Conservation (phyloP, 2,888 invertebrate species). For the Chrysodeixis includens region DNA sequence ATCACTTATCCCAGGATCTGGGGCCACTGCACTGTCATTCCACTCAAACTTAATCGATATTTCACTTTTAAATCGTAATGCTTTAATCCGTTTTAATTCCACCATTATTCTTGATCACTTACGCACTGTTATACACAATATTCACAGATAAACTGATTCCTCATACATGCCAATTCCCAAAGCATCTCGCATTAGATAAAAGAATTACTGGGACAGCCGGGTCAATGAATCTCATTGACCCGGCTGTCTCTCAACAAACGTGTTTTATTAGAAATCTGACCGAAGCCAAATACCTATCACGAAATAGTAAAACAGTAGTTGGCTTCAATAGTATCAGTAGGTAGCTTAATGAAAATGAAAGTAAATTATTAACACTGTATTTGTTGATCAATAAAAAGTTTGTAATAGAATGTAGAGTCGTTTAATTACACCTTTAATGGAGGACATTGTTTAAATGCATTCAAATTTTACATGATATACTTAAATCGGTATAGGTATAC, state of each 20-base stretch:
- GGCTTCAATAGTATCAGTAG: background rate
- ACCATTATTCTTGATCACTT: background rate
- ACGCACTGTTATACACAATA: constrained; percentile 6
- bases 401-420: no score
- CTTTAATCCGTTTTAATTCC: background rate
- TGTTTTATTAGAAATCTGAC: constrained; percentile 45
- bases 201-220: constrained; percentile 15
- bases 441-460: no score
- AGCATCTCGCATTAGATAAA: constrained; percentile 28
- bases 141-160: background rate
- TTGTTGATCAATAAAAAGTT: background rate
- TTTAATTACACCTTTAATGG: no score
- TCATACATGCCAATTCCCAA: constrained; percentile 28
- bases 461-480: no score
- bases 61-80: background rate
- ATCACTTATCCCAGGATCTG: background rate
- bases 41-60: background rate
- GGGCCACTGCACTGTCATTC: background rate
- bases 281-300: constrained; percentile 23
- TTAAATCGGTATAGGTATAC: no score
- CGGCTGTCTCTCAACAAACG: no score
- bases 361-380: background rate
- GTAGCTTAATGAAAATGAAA: background rate
- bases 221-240: constrained; percentile 35
- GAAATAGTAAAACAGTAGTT: background rate